phyloP scores from a whole-genome alignment of 2,888 invertebrate genomes.

The Drosophila falleni region DNA sequence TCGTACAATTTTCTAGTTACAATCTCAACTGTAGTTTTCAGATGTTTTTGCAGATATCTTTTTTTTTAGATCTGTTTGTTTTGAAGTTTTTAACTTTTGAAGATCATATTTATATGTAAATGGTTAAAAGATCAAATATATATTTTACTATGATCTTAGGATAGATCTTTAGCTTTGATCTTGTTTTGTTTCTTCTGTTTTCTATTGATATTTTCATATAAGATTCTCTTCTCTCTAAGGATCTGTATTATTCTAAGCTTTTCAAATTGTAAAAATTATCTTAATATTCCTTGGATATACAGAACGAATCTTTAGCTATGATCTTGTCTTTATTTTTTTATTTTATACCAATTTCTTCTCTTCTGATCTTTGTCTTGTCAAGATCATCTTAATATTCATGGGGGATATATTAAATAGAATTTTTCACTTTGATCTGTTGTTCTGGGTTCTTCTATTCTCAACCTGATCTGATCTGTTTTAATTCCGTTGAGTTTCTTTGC shows the following conservation, averaged over 20 bases:
- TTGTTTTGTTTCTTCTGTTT: background rate
- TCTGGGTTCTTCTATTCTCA: background rate
- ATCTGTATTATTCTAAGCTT: no score
- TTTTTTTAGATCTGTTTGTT: background rate
- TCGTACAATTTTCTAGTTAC: no score
- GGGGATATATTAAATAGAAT: background rate
- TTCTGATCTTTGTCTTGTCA: background rate
- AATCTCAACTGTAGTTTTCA: no score
- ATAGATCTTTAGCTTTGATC: background rate
- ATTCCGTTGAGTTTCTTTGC: constrained; percentile 7
- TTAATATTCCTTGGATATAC: background rate
- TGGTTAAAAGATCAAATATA: no score
- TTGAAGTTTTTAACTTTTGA: no score
- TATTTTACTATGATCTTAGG: no score
- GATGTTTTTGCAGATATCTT: no score
- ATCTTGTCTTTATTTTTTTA: background rate
- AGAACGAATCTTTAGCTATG: background rate
- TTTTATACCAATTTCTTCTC: background rate
- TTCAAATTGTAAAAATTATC: no score
- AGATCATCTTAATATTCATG: background rate
- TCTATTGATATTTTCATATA: background rate
- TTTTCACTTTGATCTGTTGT: background rate
- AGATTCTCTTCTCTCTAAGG: background rate
- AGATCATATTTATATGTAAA: background rate
- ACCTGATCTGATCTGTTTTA: background rate